Base-by-base conservation (phyloP, 1,140 invertebrate species). In the Caerostris darwini region DNA sequence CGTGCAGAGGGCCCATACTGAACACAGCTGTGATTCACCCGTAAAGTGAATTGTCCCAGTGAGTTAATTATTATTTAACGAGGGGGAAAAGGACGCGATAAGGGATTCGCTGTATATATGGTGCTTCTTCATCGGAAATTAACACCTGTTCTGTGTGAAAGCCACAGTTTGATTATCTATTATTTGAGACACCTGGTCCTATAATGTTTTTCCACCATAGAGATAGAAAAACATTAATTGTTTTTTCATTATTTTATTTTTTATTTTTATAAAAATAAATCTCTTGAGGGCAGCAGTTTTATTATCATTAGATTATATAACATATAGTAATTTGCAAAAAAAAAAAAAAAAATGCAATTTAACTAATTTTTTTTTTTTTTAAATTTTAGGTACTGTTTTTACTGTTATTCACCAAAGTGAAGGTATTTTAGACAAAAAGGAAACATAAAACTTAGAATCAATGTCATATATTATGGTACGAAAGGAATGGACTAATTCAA, bases 41-140 rank as follows among this genome's bases (percentile, higher is more conserved):
- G 8, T 12, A 34, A 77, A 77, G 34, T 50, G 69, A 77, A 50
- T 17, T 10, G 34, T 34, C 50, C 69, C 69, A 77, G 69, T 53
- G 19, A 50, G 34, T 7, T 12, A 4, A 10, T 10, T 10, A 50
- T 12, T 77, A 50, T 77, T 77, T 77, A 77, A 61, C 34, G 50
- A 77, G 69, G 69, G 34, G 69, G 34, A 7, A 77, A 12, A 12
- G 69, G 69, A 77, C 50, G 50, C 53, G 69, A 77, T 77, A 77
- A 77, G 10, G 50, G 8, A 5, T 53, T 77, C 69, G 19, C 50
- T 34, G 50, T 5, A 77, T 3, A 10, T 19, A 53, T 53, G 8
- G 69, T 77, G 14, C n/a, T 67, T 77, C 69, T 77, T 77, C 19
- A 77, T 53, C 69, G 7, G 69, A 77, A 77, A 77, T 34, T 34